Base-by-base conservation (phyloP, 2,797 vertebrate species). In the Thripadectes ignobilis region DNA sequence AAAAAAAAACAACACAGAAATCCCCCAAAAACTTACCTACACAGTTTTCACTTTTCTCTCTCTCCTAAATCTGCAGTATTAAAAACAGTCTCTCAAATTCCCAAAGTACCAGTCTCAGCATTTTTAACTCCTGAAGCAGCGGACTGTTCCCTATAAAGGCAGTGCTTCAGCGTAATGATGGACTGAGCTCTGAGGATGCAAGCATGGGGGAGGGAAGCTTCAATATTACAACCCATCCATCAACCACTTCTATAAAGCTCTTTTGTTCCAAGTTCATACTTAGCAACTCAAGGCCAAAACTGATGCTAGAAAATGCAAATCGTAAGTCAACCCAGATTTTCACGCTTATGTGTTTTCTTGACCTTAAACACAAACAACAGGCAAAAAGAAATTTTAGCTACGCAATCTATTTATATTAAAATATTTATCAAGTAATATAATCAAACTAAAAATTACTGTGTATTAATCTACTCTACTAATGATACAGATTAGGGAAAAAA, bases 191-290 rank as follows among this genome's bases (percentile, higher is more conserved):
- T 2, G 9, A 94, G 87, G 72, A 94, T 68, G 75, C 20, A 41
- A 95, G 43, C n/a, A 9, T 17, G 73, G 76, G 75, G 94, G 81
- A 93, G 79, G 92, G 85, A 85, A 74, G 46, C 69, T 76, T 81
- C 82, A 84, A n/a, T 86, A 92, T 89, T 92, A 88, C 82, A 95
- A 96, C 72, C 76, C 82, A 96, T 94, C 85, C 92, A 93, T 94
- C 92, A 96, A 62, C 41, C 58, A 66, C 62, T 88, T 71, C 76
- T 75, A 61, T 84, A 94, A 90, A 93, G 95, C 79, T 81, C 89
- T 93, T 94, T 93, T 96, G 87, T 96, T 95, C 87, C 85, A 89
- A 86, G 89, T 78, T 91, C 85, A 86, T 61, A 63, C 51, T 89
- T 63, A 73, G 62, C 76, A 95, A 86, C 87, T 83, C 89, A 84